Percentiles rank a stretch among this genome's conserved stretches.
phyloP scores from a whole-genome alignment of 2,113 vertebrate species.

The Lophotis ruficrista region DNA sequence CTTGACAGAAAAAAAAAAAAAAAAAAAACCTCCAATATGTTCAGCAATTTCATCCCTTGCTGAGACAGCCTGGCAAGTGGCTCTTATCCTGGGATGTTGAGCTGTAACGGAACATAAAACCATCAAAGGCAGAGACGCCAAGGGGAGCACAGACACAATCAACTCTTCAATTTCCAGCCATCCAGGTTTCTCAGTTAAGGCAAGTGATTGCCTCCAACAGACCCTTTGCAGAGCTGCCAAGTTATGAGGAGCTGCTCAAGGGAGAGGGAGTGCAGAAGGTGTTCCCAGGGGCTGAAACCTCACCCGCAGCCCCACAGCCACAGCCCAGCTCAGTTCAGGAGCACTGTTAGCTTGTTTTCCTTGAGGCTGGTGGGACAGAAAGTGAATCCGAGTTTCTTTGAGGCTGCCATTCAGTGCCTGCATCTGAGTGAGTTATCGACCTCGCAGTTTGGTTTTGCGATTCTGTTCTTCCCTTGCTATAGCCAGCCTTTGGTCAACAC shows the following conservation, averaged over 20 bases:
- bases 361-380: neutral
- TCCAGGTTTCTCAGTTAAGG: neutral
- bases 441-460: neutral
- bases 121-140: neutral
- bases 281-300: neutral
- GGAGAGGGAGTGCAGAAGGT: neutral
- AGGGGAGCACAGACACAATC: slow-evolving; percentile 23
- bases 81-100: neutral
- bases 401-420: neutral
- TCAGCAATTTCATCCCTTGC: slow-evolving; percentile 1
- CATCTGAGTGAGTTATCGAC: neutral
- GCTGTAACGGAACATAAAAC: neutral
- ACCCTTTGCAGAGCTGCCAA: neutral
- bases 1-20: neutral
- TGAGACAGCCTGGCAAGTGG: slow-evolving; percentile 5
- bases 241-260: neutral
- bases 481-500: neutral
- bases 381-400: neutral
- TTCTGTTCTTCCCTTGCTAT: neutral
- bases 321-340: neutral
- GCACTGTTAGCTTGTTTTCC: neutral
- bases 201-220: neutral
- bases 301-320: fast-evolving
- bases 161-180: neutral
- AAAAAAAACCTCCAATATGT: neutral